Evolutionary conservation across 2,888 invertebrate species (phyloP), one percentile per base, ranked within the genome.

Genomic region (Bellardia bayeri): DNA sequence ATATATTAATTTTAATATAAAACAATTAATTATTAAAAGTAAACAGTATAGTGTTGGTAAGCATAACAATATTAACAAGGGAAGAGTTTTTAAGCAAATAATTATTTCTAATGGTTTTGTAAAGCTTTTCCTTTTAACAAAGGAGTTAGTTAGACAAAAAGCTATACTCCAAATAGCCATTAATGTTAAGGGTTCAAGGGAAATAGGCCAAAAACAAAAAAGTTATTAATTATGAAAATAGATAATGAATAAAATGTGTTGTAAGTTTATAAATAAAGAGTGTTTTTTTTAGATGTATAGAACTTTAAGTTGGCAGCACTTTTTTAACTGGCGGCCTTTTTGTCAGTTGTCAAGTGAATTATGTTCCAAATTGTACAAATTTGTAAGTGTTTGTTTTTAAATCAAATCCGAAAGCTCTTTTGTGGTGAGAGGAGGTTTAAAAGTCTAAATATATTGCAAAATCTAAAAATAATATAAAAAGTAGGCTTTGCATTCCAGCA

Each of bases 21-120:
- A 85, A 80, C 42, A 74, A 85, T 85, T 80, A 85, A 69, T 84
- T 84, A 79, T 64, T 16, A 66, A 66, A 64, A 72, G 14, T 56
- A 71, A 71, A 72, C 49, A 83, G 16, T n/a, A 23, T 1, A 23
- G 23, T 30, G 54, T 69, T 51, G 16, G 13, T 7, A 2, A 54
- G 42, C 13, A 54, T 51, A 33, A 9, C 2, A 49, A 49, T 30
- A n/a, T 4, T 51, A 68, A 58, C 2, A 71, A 37, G 45, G 68
- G 58, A 23, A 58, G 63, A 30, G 49, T 37, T 64, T 33, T 51
- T 45, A 3, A 13, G n/a, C n/a, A 76, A 69, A 54, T 33, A 74
- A 69, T 76, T 63, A 54, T 13, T 23, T 72, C 64, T 64, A 64
- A 72, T 81, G 33, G 71, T 80, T 71, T 42, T 63, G 45, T 45